Evolutionary conservation across 2,888 invertebrate genomes (phyloP).

Genomic region (Orthonevra nobilis): DNA sequence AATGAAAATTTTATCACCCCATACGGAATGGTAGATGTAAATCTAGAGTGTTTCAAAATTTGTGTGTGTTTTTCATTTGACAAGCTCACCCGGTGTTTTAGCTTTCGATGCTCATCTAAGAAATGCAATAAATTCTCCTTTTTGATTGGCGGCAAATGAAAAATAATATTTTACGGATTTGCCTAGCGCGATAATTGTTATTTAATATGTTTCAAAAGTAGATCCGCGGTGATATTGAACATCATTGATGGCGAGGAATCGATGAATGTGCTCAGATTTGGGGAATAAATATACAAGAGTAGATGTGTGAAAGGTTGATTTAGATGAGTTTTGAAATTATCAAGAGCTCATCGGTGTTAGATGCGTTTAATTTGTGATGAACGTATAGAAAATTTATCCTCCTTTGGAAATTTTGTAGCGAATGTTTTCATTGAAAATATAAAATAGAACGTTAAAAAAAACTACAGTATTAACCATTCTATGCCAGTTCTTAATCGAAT

Average conservation of each 20-base stretch:
- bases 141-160: slow-evolving; percentile 60
- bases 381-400: no score
- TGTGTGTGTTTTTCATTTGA: slow-evolving; percentile 5
- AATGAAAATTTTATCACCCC: slow-evolving; percentile 52
- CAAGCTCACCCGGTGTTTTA: slow-evolving; percentile 50
- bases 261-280: no score
- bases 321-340: no score
- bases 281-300: no score
- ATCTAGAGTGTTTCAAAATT: slow-evolving; percentile 21
- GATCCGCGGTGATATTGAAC: slow-evolving; percentile 42
- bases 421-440: no score
- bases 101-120: slow-evolving; percentile 64
- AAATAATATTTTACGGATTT: slow-evolving; percentile 65
- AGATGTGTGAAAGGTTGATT: no score
- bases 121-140: slow-evolving; percentile 46
- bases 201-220: slow-evolving; percentile 58
- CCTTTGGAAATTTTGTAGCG: no score
- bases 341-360: no score
- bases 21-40: not conserved
- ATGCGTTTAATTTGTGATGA: no score
- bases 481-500: no score
- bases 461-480: no score
- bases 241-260: slow-evolving; percentile 36
- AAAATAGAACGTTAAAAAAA: no score
- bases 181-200: slow-evolving; percentile 56